These are phyloP conservation scores for Drosophila helvetica DNA, from an alignment of 2,888 invertebrate species.

Conservation along the genomic window DNA sequence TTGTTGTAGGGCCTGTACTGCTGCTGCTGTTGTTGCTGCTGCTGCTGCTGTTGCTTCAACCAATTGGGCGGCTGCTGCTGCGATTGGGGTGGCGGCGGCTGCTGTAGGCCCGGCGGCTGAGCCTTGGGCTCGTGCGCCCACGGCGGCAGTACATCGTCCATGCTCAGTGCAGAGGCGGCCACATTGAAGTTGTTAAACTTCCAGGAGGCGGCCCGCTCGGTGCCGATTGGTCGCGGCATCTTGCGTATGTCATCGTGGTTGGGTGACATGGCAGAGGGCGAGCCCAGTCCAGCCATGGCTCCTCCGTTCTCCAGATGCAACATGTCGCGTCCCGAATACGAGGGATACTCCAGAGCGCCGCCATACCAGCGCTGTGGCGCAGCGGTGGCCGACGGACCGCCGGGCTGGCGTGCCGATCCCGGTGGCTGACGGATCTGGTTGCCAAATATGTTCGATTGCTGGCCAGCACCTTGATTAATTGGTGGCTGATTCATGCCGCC, in stretches of 20 bases:
- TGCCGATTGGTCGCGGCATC: constrained; percentile 90
- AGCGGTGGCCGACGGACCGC: constrained; percentile 48
- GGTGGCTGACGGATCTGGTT: constrained; percentile 76
- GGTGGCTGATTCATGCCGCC: constrained; percentile 57
- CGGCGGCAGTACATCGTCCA: constrained; percentile 67
- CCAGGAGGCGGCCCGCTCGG: constrained; percentile 87
- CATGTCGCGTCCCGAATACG: constrained; percentile 77
- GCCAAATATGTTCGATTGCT: constrained; percentile 59
- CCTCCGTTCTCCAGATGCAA: constrained; percentile 82
- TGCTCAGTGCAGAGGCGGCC: constrained; percentile 54
- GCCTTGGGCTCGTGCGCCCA: constrained; percentile 68
- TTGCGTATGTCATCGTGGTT: constrained; percentile 84
- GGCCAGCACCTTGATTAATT: constrained; percentile 45
- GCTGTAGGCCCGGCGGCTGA: constrained; percentile 64
- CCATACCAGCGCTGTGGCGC: constrained; percentile 75
- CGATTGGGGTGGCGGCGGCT: constrained; percentile 47
- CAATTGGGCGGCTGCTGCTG: constrained; percentile 70
- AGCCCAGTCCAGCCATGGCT: constrained; percentile 77
- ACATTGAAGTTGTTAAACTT: constrained; percentile 82
- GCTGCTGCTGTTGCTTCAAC: constrained; percentile 79
- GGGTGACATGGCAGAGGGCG: constrained; percentile 84
- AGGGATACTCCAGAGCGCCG: constrained; percentile 72
- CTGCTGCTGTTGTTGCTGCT: constrained; percentile 77
- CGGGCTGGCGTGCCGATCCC: constrained; percentile 52
- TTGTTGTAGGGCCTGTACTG: constrained; percentile 81